Conservation (phyloP, 2,888 invertebrate species). For the Stenchaetothrips biformis region DNA sequence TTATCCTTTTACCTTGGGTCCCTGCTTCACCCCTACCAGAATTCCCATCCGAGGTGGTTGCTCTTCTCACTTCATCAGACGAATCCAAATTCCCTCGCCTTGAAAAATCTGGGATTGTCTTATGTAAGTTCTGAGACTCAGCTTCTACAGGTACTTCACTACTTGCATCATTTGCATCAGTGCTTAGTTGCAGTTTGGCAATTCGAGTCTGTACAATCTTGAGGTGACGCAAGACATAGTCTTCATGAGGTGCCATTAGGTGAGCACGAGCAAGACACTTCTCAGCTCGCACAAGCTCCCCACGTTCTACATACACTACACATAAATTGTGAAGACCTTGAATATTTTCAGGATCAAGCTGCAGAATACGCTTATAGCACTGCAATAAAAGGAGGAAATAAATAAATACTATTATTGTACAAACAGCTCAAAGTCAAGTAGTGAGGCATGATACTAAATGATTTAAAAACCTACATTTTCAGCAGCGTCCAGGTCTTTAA, state of each 20-base stretch:
- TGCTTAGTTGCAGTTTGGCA: constrained; percentile 33
- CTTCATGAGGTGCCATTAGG: constrained; percentile 78
- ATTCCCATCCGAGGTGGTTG: background rate
- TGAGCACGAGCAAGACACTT: constrained; percentile 78
- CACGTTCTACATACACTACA: constrained; percentile 90
- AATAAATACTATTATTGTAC: constrained; percentile 21
- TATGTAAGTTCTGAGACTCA: constrained; percentile 5
- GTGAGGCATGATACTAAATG: background rate
- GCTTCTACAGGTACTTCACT: background rate
- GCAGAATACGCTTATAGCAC: constrained; percentile 85
- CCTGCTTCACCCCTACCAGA: background rate
- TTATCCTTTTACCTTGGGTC: background rate
- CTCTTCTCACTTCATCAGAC: background rate
- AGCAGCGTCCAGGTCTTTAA: constrained; percentile 89
- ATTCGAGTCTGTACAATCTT: constrained; percentile 66
- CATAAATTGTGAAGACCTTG: constrained; percentile 95
- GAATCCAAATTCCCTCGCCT: background rate
- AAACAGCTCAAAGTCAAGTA: constrained; percentile 18
- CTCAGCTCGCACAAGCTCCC: constrained; percentile 77
- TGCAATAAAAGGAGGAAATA: constrained; percentile 46
- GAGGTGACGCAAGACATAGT: constrained; percentile 85
- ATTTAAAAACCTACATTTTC: constrained; percentile 66
- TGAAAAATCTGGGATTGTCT: constrained; percentile 16
- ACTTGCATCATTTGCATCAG: background rate
- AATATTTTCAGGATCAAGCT: constrained; percentile 82